Percentiles rank a stretch among this genome's conserved stretches.
Evolutionary conservation across 2,888 invertebrate species (phyloP).

Genomic region (Protula sp.): DNA sequence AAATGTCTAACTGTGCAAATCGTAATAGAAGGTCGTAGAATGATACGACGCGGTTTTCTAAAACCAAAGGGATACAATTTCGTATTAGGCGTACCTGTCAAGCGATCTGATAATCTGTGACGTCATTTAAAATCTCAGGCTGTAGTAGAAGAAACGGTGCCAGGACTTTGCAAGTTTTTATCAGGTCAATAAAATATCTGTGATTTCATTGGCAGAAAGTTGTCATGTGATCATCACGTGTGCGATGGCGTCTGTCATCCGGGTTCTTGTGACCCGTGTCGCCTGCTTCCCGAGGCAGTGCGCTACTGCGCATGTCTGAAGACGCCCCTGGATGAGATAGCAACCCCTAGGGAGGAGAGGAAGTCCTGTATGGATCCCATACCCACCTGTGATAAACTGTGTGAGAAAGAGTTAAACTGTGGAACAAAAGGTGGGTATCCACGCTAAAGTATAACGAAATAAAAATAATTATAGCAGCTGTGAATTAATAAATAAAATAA

Average conservation of each 20-base stretch:
- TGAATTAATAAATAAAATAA: not conserved
- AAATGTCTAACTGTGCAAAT: too few relatives aligned
- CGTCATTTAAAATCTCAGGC: too few relatives aligned
- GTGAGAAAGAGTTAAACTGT: constrained; percentile 72
- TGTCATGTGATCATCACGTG: constrained; percentile 60
- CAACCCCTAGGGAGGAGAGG: constrained; percentile 23
- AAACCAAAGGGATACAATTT: too few relatives aligned
- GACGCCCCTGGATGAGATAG: constrained; percentile 54
- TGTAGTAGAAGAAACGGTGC: too few relatives aligned
- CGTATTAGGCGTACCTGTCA: too few relatives aligned
- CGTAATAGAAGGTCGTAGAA: too few relatives aligned
- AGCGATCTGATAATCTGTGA: too few relatives aligned
- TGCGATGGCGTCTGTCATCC: constrained; percentile 68
- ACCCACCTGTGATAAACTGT: constrained; percentile 65
- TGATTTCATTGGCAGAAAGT: constrained; percentile 25
- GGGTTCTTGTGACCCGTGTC: constrained; percentile 65
- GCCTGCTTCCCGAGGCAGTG: constrained; percentile 61
- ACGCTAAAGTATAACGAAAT: not conserved
- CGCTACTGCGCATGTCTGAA: constrained; percentile 74
- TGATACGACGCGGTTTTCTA: too few relatives aligned
- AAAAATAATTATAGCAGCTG: not conserved
- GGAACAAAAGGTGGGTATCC: constrained; percentile 48
- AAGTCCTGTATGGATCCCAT: constrained; percentile 42
- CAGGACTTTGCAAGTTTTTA: too few relatives aligned
- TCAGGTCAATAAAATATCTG: too few relatives aligned